A percentile compares a stretch with the other conserved stretches of the same genome.
Conservation (phyloP, 2,113 vertebrate species). For the Chlamydotis undulata region DNA sequence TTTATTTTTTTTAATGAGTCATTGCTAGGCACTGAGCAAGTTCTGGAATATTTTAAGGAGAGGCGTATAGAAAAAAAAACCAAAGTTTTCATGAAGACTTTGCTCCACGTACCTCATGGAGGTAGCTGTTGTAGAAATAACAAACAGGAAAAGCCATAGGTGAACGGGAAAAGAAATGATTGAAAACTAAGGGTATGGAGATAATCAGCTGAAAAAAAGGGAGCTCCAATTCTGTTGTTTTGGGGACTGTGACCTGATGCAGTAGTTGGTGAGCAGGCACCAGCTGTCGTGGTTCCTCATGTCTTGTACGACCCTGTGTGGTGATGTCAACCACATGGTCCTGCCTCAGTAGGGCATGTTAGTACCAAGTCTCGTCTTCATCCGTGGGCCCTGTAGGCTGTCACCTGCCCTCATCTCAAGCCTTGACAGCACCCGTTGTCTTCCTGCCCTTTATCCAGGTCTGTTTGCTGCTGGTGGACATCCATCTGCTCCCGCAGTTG, state of each 20-base stretch:
- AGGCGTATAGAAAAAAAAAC: neutral
- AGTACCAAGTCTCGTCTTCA: neutral
- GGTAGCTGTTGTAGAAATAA: neutral
- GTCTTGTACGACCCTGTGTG: neutral
- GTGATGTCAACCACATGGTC: rapidly evolving
- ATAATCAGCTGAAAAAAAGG: neutral
- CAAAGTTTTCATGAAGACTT: neutral
- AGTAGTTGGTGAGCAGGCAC: neutral
- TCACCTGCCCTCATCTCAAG: neutral
- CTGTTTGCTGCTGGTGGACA: neutral
- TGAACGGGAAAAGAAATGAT: neutral
- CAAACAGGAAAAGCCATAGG: neutral
- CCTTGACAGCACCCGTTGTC: neutral
- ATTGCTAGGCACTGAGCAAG: neutral
- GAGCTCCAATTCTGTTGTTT: neutral
- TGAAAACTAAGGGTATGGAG: neutral
- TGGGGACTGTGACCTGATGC: neutral
- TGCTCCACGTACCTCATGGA: neutral
- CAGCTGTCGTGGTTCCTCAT: neutral
- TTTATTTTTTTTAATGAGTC: constrained; percentile 28
- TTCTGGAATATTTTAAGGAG: neutral
- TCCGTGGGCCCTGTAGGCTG: neutral
- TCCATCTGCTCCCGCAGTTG: neutral
- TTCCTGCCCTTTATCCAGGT: neutral
- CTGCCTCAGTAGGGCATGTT: neutral